Base-by-base conservation (phyloP, 2,797 vertebrate species). In the Pangasius krempfi region DNA sequence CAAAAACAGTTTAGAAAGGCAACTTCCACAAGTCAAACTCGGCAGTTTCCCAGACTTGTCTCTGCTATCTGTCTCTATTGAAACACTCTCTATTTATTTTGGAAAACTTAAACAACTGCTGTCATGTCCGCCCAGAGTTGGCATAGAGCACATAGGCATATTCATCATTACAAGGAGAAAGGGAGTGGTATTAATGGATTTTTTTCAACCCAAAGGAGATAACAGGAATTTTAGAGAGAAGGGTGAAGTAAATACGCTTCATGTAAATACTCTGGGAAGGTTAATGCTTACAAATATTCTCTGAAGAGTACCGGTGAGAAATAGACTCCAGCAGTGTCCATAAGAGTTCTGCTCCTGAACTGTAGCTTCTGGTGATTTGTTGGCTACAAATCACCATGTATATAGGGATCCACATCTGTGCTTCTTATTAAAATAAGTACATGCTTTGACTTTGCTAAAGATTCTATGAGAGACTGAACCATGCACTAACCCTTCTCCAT, bases 1-100 rank as follows among this genome's bases (percentile, higher is more conserved):
- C 95, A 96, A 96, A 96, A 97, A 97, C 96, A 94, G 95, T 96
- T 96, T 96, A 95, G 95, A 97, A 96, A 96, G 93, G 94, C 94
- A 96, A 96, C 96, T 97, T 97, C 96, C 96, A 96, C 95, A 95
- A 96, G 96, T 96, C 95, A 96, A 96, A 95, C 94, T 94, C 93
- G 93, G 94, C 94, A 93, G 95, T 96, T 96, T 96, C 94, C 94
- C 95, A 96, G 95, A 94, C 95, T 95, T 92, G 92, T 96, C 95
- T 95, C 93, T 95, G 95, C 94, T 94, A 96, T 97, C 95, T 94
- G 94, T 97, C 96, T 96, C 94, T 92, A 94, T 95, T 96, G 95
- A 96, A 95, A 95, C 95, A 95, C 95, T 94, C 93, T 93, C 93
- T 96, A 95, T 96, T 96, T 96, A 96, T 96, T 97, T 96, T 94